Base-by-base conservation (phyloP, 1,140 invertebrate species). In the Drosophila tropicalis region DNA sequence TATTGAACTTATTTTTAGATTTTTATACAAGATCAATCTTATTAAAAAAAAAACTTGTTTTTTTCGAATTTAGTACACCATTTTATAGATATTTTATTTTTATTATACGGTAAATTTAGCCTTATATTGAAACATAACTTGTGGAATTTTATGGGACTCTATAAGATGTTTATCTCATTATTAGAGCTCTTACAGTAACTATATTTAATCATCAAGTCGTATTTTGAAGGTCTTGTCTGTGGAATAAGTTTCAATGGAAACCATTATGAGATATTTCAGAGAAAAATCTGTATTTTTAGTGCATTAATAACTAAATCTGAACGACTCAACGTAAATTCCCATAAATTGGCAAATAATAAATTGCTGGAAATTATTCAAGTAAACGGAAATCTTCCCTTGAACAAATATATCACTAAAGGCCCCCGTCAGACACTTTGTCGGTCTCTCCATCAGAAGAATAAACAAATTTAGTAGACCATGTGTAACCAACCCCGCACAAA, bases 301-400 rank as follows among this genome's bases (percentile, higher is more conserved):
- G 17, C 44, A 51, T 47, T 17, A 47, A 47, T 47, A 17, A 47
- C 9, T 6, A 44, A 44, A 15, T 19, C 44, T 19, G 2, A 22
- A 22, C 17, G 17, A 51, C 19, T 51, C 44, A 51, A 17, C 44
- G n/a, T 51, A 51, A 51, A 51, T 51, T 51, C 44, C 17, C 44
- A 51, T 51, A 51, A 51, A 39, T 62, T 51, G 12, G 47, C 56
- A 19, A 29, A 56, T 63, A 76, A 76, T 76, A 70, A 76, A 76
- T 76, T 70, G 29, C 71, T 15, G 32, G 34, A 60, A 70, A 76
- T 76, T 76, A 70, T 64, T 76, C 66, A 76, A 70, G 29, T 19
- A 56, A 71, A 34, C 17, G 12, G n/a, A 71, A 72, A 66, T 32
- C 69, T 41, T 56, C 41, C 62, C n/a, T 56, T 56, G 41, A 56